Conservation (phyloP, 2,113 vertebrate species). For the Xenopus tropicalis region DNA sequence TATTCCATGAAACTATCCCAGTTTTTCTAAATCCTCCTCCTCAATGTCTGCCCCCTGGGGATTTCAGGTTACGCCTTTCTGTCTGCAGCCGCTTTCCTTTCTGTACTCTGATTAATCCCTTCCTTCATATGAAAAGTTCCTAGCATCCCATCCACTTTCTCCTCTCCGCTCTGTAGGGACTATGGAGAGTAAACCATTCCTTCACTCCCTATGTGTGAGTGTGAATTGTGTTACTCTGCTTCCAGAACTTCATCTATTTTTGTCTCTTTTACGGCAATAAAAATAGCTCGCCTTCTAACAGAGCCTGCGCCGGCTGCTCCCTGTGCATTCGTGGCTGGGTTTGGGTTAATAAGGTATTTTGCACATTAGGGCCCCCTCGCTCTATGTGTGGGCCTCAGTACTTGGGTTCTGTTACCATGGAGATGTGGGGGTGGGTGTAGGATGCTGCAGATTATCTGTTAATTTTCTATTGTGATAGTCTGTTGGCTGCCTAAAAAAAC, state of each 20-base stretch:
- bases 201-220: not conserved
- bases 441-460: slow-evolving; percentile 26
- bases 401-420: slow-evolving; percentile 41
- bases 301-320: not conserved
- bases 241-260: slow-evolving; percentile 25
- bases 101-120: too few relatives aligned
- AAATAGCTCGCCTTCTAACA: slow-evolving; percentile 20
- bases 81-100: too few relatives aligned
- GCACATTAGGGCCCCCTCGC: slow-evolving; percentile 27
- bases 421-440: slow-evolving; percentile 33
- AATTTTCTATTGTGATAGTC: slow-evolving; percentile 17
- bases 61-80: too few relatives aligned
- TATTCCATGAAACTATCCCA: too few relatives aligned
- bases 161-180: not conserved
- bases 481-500: not conserved
- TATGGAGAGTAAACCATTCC: slow-evolving; percentile 3
- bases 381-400: slow-evolving; percentile 20
- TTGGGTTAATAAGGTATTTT: slow-evolving; percentile 33
- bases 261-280: slow-evolving; percentile 9
- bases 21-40: too few relatives aligned
- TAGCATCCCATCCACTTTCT: not conserved
- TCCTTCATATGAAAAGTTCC: not conserved
- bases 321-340: not conserved
- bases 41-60: too few relatives aligned
- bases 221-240: slow-evolving; percentile 30